Evolutionary conservation across 2,797 vertebrate species (phyloP).

Genomic region (Danio albolineatus): DNA sequence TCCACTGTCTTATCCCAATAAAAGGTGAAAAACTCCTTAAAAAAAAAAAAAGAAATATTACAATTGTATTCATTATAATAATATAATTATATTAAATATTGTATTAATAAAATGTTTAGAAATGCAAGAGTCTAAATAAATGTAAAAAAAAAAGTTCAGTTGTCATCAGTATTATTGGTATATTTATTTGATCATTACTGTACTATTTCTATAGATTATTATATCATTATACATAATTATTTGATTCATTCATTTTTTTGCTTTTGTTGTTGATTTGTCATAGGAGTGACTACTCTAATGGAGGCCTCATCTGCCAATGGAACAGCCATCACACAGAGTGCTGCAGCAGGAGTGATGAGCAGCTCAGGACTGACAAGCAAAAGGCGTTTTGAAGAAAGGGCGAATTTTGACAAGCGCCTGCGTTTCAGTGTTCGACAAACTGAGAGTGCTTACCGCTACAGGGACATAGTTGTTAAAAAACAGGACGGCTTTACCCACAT

Average conservation of each 20-base stretch:
- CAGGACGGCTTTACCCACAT: constrained; percentile 98
- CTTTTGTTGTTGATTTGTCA: constrained; percentile 2
- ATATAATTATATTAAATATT: too few species aligned
- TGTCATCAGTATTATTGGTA: background rate
- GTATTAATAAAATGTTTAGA: too few species aligned
- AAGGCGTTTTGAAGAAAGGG: constrained; percentile 88
- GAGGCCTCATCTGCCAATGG: constrained; percentile 87
- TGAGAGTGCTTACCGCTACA: constrained; percentile 94
- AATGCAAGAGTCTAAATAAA: too few species aligned
- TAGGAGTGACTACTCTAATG: constrained; percentile 85
- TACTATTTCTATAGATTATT: background rate
- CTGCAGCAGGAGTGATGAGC: constrained; percentile 77
- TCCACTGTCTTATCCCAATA: too few species aligned
- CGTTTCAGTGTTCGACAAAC: constrained; percentile 96
- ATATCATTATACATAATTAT: background rate
- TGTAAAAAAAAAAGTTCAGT: too few species aligned
- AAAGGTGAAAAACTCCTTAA: too few species aligned
- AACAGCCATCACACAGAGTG: constrained; percentile 80
- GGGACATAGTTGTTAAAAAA: constrained; percentile 96
- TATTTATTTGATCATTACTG: background rate
- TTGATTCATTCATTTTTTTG: background rate
- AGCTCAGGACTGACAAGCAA: constrained; percentile 78
- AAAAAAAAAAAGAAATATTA: too few species aligned
- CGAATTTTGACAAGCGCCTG: constrained; percentile 92
- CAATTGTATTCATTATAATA: too few species aligned